These are phyloP conservation scores for Zele albiditarsus DNA, from an alignment of 2,888 invertebrate genomes.

Conservation along the genomic window DNA sequence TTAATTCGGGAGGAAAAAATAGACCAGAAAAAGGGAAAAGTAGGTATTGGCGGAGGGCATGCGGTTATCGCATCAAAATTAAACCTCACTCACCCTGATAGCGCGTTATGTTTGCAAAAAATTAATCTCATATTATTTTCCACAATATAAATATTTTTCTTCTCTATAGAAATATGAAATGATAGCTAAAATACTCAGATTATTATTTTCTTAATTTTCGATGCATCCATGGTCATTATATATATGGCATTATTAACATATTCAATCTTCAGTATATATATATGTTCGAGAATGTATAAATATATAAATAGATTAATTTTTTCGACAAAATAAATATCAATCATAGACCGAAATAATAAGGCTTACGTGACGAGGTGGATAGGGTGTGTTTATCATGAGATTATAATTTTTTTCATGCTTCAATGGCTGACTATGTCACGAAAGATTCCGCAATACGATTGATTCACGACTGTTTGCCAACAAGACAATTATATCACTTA, in stretches of 20 bases:
- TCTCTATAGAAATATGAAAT: neutral
- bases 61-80: conserved; percentile 49
- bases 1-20: conserved; percentile 21
- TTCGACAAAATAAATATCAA: neutral
- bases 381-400: neutral
- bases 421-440: neutral
- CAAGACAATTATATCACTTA: conserved; percentile 14
- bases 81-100: neutral
- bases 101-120: neutral
- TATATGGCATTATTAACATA: too few species aligned
- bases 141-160: neutral
- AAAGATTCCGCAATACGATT: neutral
- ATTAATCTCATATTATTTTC: neutral
- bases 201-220: too few species aligned
- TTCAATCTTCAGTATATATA: neutral
- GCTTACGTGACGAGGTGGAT: neutral
- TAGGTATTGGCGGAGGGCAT: conserved; percentile 35
- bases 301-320: neutral
- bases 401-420: neutral
- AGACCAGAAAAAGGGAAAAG: conserved; percentile 35
- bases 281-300: neutral
- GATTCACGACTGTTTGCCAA: conserved; percentile 46
- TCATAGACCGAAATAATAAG: neutral
- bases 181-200: neutral
- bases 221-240: too few species aligned